phyloP scores from a whole-genome alignment of 2,113 vertebrate species.

The Dromiciops gliroides region DNA sequence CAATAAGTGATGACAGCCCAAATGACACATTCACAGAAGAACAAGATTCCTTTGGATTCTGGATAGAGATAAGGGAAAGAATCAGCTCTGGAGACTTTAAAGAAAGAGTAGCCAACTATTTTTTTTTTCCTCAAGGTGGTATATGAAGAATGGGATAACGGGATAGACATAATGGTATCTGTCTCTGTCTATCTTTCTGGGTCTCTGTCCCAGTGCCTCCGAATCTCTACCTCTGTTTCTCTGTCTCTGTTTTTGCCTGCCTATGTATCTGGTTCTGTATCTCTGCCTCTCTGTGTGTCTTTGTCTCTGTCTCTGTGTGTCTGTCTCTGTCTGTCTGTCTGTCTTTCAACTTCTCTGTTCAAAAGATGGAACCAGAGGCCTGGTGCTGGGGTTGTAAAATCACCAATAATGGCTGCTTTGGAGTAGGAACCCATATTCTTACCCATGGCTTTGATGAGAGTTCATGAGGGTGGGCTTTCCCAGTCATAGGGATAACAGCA shows the following conservation, averaged over 20 bases:
- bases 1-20: neutral
- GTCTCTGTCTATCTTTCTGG: neutral
- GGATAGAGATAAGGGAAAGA: neutral
- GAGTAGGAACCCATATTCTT: neutral
- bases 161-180: neutral
- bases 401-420: neutral
- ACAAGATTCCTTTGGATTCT: conserved; percentile 15
- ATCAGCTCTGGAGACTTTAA: neutral
- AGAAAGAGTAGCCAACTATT: neutral
- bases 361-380: neutral
- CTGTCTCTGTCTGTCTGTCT: neutral
- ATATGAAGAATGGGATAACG: neutral
- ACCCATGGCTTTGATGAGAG: too few species aligned
- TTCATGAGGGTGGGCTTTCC: too few species aligned
- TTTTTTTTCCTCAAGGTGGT: neutral
- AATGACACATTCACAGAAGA: neutral
- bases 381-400: too few species aligned
- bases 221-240: too few species aligned
- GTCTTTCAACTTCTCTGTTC: neutral
- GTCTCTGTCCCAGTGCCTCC: too few species aligned
- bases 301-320: neutral
- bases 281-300: neutral
- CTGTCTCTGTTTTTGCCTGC: too few species aligned
- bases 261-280: too few species aligned
- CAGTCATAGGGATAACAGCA: too few species aligned